Evolutionary conservation across 1,140 invertebrate genomes (phyloP).

Genomic region (Hetaerina americana): DNA sequence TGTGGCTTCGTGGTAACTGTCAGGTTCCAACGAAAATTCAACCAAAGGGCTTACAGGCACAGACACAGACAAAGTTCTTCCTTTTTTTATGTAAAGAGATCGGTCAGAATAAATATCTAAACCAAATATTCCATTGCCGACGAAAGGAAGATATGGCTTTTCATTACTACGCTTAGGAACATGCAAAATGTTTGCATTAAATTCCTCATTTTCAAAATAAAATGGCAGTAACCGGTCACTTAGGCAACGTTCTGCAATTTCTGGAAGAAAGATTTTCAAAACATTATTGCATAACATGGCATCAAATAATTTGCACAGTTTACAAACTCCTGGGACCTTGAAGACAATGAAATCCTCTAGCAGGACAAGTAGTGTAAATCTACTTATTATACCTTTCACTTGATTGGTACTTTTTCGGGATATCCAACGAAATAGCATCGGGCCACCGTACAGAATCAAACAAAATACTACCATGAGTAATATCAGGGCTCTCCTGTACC

Average conservation of each 20-base stretch:
- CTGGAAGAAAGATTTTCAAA: conserved; percentile 23
- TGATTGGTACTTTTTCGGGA: conserved; percentile 25
- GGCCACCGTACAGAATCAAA: conserved; percentile 49
- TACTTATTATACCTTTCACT: conserved; percentile 10
- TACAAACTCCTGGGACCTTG: conserved; percentile 1
- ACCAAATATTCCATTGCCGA: conserved; percentile 66
- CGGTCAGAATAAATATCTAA: conserved; percentile 46
- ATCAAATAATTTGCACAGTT: neutral
- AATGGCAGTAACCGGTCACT: conserved; percentile 45
- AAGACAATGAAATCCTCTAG: conserved; percentile 3
- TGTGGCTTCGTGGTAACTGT: conserved; percentile 39
- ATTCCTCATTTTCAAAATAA: conserved; percentile 40
- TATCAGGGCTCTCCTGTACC: conserved; percentile 49
- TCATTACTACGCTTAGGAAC: conserved; percentile 38
- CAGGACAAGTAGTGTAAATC: conserved; percentile 9
- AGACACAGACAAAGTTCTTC: conserved; percentile 53
- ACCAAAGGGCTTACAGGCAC: conserved; percentile 63
- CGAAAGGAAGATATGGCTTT: conserved; percentile 53
- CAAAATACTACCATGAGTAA: conserved; percentile 42
- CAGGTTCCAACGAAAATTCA: conserved; percentile 32
- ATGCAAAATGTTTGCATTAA: conserved; percentile 54
- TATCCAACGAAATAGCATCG: conserved; percentile 45
- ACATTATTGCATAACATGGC: conserved; percentile 1
- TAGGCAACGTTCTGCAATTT: conserved; percentile 46
- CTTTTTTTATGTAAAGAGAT: conserved; percentile 51